These are phyloP conservation scores for Chauna torquata DNA, from an alignment of 2,113 vertebrate genomes.

Conservation along the genomic window DNA sequence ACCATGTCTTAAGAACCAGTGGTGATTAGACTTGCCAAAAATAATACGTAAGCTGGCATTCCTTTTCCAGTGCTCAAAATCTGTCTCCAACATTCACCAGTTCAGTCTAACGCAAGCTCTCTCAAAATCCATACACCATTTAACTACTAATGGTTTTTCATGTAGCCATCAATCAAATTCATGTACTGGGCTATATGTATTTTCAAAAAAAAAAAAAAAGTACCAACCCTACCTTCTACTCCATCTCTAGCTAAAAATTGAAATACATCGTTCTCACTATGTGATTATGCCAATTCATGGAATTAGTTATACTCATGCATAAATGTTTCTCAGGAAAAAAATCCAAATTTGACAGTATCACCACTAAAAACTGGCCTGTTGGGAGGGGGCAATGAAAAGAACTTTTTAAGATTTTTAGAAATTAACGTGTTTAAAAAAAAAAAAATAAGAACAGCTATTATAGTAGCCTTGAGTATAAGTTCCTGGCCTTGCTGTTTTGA, in stretches of 20 bases:
- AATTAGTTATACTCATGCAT: neutral
- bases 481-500: neutral
- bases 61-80: neutral
- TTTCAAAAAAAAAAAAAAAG: neutral
- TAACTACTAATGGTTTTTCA: neutral
- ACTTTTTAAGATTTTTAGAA: neutral
- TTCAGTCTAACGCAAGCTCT: neutral
- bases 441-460: neutral
- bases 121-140: neutral
- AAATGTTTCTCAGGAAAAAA: neutral
- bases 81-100: neutral
- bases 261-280: neutral
- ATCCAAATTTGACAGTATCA: neutral
- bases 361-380: neutral
- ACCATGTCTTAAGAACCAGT: neutral
- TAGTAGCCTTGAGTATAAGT: neutral
- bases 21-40: neutral
- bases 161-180: neutral
- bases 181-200: neutral
- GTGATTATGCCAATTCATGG: neutral
- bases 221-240: neutral
- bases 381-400: neutral
- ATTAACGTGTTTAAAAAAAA: too few species aligned
- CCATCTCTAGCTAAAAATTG: neutral
- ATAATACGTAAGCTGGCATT: accelerated